Evolutionary conservation across 2,888 invertebrate genomes (phyloP).

Genomic region (Drosophila testacea): DNA sequence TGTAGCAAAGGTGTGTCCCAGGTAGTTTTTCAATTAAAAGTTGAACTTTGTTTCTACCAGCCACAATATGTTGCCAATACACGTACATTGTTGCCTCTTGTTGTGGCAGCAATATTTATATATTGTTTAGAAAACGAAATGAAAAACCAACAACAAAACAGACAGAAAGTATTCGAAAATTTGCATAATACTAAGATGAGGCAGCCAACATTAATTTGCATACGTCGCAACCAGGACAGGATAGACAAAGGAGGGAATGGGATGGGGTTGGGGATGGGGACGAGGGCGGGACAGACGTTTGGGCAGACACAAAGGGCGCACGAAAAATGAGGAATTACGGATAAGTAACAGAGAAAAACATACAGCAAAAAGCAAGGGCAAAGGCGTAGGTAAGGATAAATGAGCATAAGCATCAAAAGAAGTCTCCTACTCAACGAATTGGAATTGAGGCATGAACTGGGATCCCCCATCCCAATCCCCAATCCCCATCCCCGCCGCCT

Average conservation of each 20-base stretch:
- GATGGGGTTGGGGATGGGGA: background rate
- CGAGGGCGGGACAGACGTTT: background rate
- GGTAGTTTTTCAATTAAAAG: constrained; percentile 68
- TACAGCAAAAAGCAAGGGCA: constrained; percentile 21
- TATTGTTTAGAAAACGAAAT: constrained; percentile 62
- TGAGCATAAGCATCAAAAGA: constrained; percentile 74
- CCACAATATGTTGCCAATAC: constrained; percentile 43
- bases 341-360: constrained; percentile 27
- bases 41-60: constrained; percentile 43
- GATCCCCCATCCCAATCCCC: too few relatives aligned
- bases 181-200: constrained; percentile 56
- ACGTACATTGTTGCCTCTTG: constrained; percentile 31
- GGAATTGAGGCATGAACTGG: constrained; percentile 48
- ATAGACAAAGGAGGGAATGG: background rate
- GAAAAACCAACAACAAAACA: constrained; percentile 58
- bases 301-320: constrained; percentile 37
- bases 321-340: constrained; percentile 50
- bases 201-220: constrained; percentile 62
- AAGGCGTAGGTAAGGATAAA: constrained; percentile 57
- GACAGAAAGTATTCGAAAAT: constrained; percentile 44
- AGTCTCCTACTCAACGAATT: constrained; percentile 48
- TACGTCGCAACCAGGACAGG: constrained; percentile 33
- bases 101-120: constrained; percentile 23
- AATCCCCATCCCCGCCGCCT: too few relatives aligned
- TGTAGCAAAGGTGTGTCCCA: constrained; percentile 30